Conservation (phyloP, 2,888 invertebrate species). For the Brachyptera risi region DNA sequence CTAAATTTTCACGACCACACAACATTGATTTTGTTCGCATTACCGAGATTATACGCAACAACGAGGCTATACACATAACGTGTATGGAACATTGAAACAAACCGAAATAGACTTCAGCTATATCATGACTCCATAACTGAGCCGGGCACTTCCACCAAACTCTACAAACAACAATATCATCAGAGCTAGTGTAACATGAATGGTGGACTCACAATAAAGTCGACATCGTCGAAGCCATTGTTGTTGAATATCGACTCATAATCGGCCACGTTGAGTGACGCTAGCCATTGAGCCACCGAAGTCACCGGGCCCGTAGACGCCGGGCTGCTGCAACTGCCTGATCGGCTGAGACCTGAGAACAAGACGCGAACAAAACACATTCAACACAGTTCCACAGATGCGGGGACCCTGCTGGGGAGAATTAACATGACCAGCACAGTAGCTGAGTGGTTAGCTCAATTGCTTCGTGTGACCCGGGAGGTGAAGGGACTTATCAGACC, state of each 20-base stretch:
- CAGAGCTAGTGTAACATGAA: neutral
- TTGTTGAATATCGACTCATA: constrained; percentile 79
- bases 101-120: too few relatives aligned
- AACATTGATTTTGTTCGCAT: too few relatives aligned
- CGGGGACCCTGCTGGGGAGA: neutral
- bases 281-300: constrained; percentile 72
- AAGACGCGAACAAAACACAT: constrained; percentile 15
- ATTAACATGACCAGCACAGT: too few relatives aligned
- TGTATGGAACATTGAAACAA: too few relatives aligned
- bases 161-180: neutral
- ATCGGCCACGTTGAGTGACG: constrained; percentile 70
- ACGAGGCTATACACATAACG: too few relatives aligned
- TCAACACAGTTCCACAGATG: neutral
- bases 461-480: too few relatives aligned
- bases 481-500: too few relatives aligned
- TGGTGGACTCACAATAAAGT: constrained; percentile 76
- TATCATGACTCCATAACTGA: too few relatives aligned
- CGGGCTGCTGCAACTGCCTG: constrained; percentile 34
- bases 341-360: constrained; percentile 53
- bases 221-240: constrained; percentile 87
- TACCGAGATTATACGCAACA: too few relatives aligned
- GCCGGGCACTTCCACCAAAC: too few relatives aligned
- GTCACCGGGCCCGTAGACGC: constrained; percentile 29
- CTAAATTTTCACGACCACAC: too few relatives aligned
- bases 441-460: too few relatives aligned